Evolutionary conservation across 2,797 vertebrate species (phyloP).

Genomic region (Poeciliopsis turneri): DNA sequence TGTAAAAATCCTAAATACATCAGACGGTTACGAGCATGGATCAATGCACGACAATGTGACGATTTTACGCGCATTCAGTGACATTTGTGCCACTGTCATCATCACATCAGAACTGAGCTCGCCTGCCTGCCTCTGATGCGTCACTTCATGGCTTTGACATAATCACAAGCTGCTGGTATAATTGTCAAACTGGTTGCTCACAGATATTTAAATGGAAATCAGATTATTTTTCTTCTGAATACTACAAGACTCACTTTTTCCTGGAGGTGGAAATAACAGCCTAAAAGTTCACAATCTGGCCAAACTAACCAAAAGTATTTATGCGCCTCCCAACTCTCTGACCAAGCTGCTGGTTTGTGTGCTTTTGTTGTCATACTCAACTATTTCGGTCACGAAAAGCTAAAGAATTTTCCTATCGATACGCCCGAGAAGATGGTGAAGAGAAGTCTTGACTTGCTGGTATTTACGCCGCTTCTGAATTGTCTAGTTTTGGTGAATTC

Average conservation of each 20-base stretch:
- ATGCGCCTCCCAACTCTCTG: background rate
- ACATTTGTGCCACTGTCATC: conserved; percentile 15
- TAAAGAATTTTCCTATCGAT: background rate
- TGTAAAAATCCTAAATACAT: background rate
- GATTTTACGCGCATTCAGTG: conserved; percentile 29
- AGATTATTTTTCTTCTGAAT: background rate
- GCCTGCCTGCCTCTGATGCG: conserved; percentile 20
- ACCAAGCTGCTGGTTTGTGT: background rate
- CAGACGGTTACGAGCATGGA: conserved; percentile 1
- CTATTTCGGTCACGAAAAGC: background rate
- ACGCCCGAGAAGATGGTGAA: background rate
- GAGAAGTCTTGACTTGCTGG: background rate
- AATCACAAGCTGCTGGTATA: background rate
- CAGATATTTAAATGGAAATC: background rate
- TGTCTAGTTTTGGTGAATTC: background rate
- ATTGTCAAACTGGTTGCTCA: background rate
- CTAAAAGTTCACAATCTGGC: background rate
- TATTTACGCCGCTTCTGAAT: background rate
- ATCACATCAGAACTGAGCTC: conserved; percentile 12
- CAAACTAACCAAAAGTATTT: background rate
- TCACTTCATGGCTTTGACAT: background rate
- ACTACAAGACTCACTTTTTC: background rate
- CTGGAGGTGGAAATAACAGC: background rate
- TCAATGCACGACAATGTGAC: conserved; percentile 17
- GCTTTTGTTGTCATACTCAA: background rate